Evolutionary conservation across 2,797 vertebrate species (phyloP), one percentile per base, ranked within the genome.

Genomic region (Hyperoplus lanceolatus): DNA sequence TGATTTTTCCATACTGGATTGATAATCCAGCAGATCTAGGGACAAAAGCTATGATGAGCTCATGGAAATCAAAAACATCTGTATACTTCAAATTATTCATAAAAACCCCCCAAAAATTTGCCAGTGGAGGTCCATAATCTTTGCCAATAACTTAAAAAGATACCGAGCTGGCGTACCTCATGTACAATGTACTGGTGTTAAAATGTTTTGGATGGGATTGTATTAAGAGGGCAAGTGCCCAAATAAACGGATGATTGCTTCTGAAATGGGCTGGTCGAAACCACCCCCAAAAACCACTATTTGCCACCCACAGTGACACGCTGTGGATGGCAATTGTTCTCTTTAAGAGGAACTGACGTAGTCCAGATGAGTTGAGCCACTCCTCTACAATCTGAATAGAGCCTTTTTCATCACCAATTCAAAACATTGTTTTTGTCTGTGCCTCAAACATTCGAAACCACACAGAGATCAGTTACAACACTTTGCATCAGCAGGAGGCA

Each of bases 11-110:
- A 75, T 9, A 59, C n/a, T 43, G 62, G 41, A 73, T 57, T 7
- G 42, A 82, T 80, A 60, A 70, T 70, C 57, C 49, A 51, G 72
- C 79, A 75, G 64, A 81, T 74, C 41, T 38, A 18, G 36, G 41
- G 70, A 66, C 50, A 14, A 63, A 72, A 46, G 15, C 50, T 50
- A 42, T 14, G 46, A 77, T 87, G 80, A 90, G 57, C 56, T 90
- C 77, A 84, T 68, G 56, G 49, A 90, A 87, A 83, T 81, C 41
- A 74, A 55, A 39, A 87, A 73, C 85, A 58, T 55, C 61, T 80
- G 76, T 16, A 45, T 38, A 73, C 29, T 74, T 76, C 58, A 2
- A 70, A 53, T 72, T 69, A 79, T 45, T 80, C 38, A 18, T 53
- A 21, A 54, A 46, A 84, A 78, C 8, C 4, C 65, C 73, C 60